Conservation (phyloP, 2,113 vertebrate genomes). For the Edolisoma coerulescens region DNA sequence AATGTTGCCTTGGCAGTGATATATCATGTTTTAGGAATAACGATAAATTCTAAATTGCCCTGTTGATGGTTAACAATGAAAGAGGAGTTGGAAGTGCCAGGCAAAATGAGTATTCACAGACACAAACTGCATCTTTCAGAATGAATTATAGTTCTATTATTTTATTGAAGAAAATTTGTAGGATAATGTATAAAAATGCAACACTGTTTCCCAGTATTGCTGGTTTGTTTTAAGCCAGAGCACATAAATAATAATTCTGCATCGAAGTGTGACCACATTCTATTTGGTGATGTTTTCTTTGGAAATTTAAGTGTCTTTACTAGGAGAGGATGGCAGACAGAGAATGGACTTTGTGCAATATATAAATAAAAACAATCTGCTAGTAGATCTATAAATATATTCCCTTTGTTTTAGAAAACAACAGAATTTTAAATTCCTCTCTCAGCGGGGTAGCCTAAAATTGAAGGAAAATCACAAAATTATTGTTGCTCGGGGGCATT, state of each 20-base stretch:
- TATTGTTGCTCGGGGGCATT: not conserved
- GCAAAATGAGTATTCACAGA: not conserved
- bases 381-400: conserved; percentile 43
- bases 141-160: not conserved
- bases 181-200: conserved; percentile 9
- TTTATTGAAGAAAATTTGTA: conserved; percentile 26
- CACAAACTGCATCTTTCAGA: not conserved
- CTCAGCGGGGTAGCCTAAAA: not conserved
- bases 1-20: not conserved
- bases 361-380: conserved; percentile 33
- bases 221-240: conserved; percentile 46
- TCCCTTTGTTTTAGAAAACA: conserved; percentile 42
- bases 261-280: not conserved
- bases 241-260: conserved; percentile 5
- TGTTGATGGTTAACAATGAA: not conserved
- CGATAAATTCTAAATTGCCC: not conserved
- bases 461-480: not conserved
- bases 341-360: conserved; percentile 23
- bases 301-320: not conserved
- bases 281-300: conserved; percentile 29
- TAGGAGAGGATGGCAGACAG: not conserved
- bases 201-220: not conserved
- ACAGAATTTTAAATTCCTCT: conserved; percentile 26
- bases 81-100: not conserved
- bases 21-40: not conserved